Conservation (phyloP, 2,113 vertebrate genomes). For the Zapus hudsonius region DNA sequence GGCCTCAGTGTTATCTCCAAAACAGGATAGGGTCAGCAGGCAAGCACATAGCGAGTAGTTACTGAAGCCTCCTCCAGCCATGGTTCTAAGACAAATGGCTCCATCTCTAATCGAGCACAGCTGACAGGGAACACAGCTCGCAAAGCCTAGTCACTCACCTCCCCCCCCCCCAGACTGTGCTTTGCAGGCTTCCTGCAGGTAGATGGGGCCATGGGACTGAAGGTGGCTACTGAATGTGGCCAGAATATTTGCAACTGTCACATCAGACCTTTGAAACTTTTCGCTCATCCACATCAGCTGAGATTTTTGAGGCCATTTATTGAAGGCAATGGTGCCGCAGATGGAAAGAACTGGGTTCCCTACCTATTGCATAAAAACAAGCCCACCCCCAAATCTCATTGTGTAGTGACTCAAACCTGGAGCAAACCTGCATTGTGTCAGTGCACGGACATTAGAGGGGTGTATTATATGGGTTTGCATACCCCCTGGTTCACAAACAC, state of each 20-base stretch:
- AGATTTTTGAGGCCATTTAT: neutral
- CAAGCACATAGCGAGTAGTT: neutral
- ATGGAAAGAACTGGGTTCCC: neutral
- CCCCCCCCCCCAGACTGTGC: neutral
- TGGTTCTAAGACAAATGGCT: neutral
- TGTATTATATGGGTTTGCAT: neutral
- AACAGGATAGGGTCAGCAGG: too few relatives aligned
- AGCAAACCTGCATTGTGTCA: neutral
- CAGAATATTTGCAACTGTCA: neutral
- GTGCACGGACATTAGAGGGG: neutral
- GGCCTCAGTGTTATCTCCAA: too few relatives aligned
- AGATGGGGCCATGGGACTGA: neutral
- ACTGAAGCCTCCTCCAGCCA: neutral
- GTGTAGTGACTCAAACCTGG: neutral
- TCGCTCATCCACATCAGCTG: neutral
- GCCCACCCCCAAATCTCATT: neutral
- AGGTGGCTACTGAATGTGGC: neutral
- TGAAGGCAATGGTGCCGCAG: neutral
- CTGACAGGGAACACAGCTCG: neutral
- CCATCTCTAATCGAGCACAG: neutral
- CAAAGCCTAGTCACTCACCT: too few relatives aligned
- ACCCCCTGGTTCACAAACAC: neutral
- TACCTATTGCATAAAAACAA: neutral
- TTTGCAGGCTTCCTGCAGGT: neutral
- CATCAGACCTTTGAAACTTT: neutral